Evolutionary conservation across 2,888 invertebrate genomes (phyloP).

Genomic region (Epirrita christyi): DNA sequence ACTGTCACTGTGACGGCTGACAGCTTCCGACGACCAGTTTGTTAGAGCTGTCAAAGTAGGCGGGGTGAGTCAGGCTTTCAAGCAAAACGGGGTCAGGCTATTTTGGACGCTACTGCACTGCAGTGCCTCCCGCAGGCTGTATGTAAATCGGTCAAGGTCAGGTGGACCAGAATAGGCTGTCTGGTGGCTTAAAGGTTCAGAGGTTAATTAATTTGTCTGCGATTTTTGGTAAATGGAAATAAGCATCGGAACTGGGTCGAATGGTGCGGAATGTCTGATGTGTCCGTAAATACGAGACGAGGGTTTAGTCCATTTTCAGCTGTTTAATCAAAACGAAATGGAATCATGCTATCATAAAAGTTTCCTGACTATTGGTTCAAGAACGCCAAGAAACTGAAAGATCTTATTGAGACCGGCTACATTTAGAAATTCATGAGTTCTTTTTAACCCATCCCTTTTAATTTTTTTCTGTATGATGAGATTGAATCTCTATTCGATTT

Average conservation of each 20-base stretch:
- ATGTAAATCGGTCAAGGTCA: slow-evolving; percentile 64
- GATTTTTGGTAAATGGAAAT: slow-evolving; percentile 11
- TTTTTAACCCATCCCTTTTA: background rate
- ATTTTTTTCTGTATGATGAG: background rate
- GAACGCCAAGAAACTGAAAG: background rate
- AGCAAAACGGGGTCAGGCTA: slow-evolving; percentile 42
- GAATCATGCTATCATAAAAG: background rate
- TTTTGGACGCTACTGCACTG: slow-evolving; percentile 53
- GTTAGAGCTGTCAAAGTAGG: slow-evolving; percentile 20
- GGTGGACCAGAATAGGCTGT: slow-evolving; percentile 44
- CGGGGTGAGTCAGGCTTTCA: slow-evolving; percentile 16
- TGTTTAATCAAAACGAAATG: background rate
- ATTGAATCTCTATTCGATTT: background rate
- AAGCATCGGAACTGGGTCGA: slow-evolving; percentile 16
- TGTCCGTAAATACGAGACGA: slow-evolving; percentile 9
- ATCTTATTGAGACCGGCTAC: background rate
- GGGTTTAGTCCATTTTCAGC: background rate
- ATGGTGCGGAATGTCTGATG: slow-evolving; percentile 21
- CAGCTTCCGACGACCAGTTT: slow-evolving; percentile 49
- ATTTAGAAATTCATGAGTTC: background rate
- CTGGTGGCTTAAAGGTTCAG: slow-evolving; percentile 30
- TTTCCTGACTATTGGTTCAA: background rate
- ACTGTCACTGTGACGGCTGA: slow-evolving; percentile 64
- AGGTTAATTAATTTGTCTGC: slow-evolving; percentile 33
- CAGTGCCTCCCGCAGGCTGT: slow-evolving; percentile 60